Evolutionary conservation across 2,888 invertebrate species (phyloP).

Genomic region (Epistrophe eligans): DNA sequence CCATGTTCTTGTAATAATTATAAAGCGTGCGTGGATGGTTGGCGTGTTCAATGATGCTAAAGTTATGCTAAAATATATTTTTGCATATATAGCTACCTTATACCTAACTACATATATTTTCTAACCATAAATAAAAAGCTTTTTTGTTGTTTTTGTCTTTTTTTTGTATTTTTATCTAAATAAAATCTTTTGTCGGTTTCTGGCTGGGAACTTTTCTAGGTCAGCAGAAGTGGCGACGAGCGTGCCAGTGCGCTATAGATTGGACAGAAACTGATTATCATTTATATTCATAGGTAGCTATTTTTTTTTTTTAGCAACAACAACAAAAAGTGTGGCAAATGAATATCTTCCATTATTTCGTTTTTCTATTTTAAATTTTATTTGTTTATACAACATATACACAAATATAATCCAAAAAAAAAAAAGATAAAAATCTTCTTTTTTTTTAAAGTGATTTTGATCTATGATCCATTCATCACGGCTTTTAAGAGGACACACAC

Average conservation of each 20-base stretch:
- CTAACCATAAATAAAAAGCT: background rate
- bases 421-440: background rate
- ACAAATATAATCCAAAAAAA: background rate
- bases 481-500: background rate
- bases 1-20: background rate
- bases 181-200: constrained; percentile 18
- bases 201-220: constrained; percentile 24
- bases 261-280: constrained; percentile 5
- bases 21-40: constrained; percentile 11
- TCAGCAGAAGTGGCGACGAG: background rate
- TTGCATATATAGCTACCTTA: background rate
- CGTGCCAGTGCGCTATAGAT: background rate
- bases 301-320: too few relatives aligned
- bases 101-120: background rate
- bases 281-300: background rate
- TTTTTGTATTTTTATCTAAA: background rate
- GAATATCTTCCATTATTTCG: background rate
- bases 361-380: constrained; percentile 33
- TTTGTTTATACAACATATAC: background rate
- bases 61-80: constrained; percentile 2
- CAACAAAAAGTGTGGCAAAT: constrained; percentile 17
- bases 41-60: background rate
- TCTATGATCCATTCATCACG: constrained; percentile 22
- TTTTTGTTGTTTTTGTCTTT: background rate
- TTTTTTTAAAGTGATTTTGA: constrained; percentile 12